phyloP scores from a whole-genome alignment of 53 echinoderm and acorn worm species.

The Zoroaster sp. region DNA sequence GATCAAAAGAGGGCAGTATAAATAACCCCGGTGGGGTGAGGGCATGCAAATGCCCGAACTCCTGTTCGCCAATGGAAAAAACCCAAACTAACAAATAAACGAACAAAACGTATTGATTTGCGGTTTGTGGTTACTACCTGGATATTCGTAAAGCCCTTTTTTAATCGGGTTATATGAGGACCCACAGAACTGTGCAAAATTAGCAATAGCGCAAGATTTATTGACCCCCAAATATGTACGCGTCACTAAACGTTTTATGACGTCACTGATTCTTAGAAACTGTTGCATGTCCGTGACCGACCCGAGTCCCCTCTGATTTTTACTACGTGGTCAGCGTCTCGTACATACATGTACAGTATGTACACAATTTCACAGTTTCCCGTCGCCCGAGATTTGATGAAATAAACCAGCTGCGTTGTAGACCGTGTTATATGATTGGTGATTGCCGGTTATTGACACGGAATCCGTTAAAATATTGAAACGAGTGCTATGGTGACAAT shows the following conservation, averaged over 20 bases:
- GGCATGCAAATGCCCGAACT: too few relatives aligned
- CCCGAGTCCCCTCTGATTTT: not conserved
- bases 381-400: not conserved
- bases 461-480: too few relatives aligned
- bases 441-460: not conserved
- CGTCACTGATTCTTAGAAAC: conserved; percentile 8
- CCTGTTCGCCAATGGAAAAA: too few relatives aligned
- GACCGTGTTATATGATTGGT: not conserved
- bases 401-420: not conserved
- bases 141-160: not conserved
- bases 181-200: not conserved
- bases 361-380: too few relatives aligned
- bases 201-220: not conserved
- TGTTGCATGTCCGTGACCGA: conserved; percentile 17
- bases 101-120: too few relatives aligned
- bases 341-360: not conserved
- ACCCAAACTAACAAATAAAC: too few relatives aligned
- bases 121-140: not conserved
- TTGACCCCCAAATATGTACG: not conserved
- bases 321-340: not conserved
- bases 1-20: too few relatives aligned
- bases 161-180: not conserved
- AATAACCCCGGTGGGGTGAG: too few relatives aligned
- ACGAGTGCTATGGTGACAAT: too few relatives aligned
- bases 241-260: conserved; percentile 5